Evolutionary conservation across 2,797 vertebrate genomes (phyloP), one percentile per base, ranked within the genome.

Genomic region (Selene dorsalis): DNA sequence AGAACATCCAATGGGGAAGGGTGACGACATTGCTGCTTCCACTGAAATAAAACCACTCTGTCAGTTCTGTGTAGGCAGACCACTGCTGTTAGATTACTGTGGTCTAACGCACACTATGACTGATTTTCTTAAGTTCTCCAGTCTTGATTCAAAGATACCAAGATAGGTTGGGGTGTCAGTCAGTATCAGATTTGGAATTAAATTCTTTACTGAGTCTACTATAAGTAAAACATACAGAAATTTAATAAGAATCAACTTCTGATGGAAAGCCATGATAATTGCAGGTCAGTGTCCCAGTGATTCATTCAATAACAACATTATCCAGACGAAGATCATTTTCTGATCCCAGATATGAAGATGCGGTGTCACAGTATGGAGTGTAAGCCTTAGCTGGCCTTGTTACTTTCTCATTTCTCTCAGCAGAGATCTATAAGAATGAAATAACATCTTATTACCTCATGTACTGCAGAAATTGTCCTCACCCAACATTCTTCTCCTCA

Each of bases 401-500:
- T 12, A 67, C 57, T 71, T 35, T 73, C 73, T 82, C 73, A 81
- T 87, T 43, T 77, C 39, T 79, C 61, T 71, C 16, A 63, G 77
- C 47, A 57, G 53, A 73, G 70, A 77, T 59, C 52, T 35, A 81
- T 75, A 53, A 66, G 75, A 50, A 48, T 86, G 48, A 79, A 89
- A 88, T 85, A 85, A 88, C 75, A 80, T 84, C 59, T 72, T 60
- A 77, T 81, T 77, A 79, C 79, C 60, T 75, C 32, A 38, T 64
- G 56, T 55, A 63, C 59, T 73, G 71, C 41, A 85, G 68, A 83
- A 88, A 84, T 76, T 79, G 64, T 77, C 81, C 69, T 85, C 71
- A 67, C 35, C 85, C 76, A 67, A 90, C 85, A 86, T 88, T 84
- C 73, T 82, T 88, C 71, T 77, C 69, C 58, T 80, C 69, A 53